phyloP scores from a whole-genome alignment of 2,888 invertebrate genomes.

The Diloba caeruleocephala region DNA sequence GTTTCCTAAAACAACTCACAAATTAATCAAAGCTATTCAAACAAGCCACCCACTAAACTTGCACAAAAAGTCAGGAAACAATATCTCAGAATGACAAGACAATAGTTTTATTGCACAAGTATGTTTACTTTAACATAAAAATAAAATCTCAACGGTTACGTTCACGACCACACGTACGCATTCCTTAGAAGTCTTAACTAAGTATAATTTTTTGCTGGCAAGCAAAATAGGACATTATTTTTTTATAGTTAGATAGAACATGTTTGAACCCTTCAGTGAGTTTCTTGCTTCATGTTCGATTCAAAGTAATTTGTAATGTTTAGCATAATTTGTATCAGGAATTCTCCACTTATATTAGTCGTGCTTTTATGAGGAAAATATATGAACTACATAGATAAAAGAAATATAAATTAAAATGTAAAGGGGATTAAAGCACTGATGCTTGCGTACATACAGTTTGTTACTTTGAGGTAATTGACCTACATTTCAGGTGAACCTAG shows the following conservation, averaged over 20 bases:
- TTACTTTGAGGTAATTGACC: no score
- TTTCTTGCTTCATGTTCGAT: no score
- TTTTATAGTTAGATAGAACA: not conserved
- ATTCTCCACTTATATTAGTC: no score
- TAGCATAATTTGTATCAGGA: no score
- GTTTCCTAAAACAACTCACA: slow-evolving; percentile 37
- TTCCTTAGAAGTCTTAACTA: slow-evolving; percentile 42
- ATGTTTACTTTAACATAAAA: slow-evolving; percentile 73
- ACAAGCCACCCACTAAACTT: slow-evolving; percentile 45
- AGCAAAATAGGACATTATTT: slow-evolving; percentile 17
- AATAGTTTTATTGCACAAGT: slow-evolving; percentile 61
- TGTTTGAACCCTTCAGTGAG: no score
- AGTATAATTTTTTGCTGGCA: slow-evolving; percentile 42
- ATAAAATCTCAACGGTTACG: slow-evolving; percentile 56
- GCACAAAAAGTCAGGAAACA: slow-evolving; percentile 53
- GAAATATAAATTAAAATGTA: no score
- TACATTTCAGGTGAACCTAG: no score
- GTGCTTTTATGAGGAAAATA: no score
- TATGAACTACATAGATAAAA: no score
- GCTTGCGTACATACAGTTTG: no score
- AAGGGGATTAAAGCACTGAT: no score
- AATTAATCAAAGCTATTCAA: slow-evolving; percentile 30
- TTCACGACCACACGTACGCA: slow-evolving; percentile 77
- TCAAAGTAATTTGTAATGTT: no score
- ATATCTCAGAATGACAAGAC: slow-evolving; percentile 59